Evolutionary conservation across 2,888 invertebrate genomes (phyloP).

Genomic region (Sarcophaga subvicina): DNA sequence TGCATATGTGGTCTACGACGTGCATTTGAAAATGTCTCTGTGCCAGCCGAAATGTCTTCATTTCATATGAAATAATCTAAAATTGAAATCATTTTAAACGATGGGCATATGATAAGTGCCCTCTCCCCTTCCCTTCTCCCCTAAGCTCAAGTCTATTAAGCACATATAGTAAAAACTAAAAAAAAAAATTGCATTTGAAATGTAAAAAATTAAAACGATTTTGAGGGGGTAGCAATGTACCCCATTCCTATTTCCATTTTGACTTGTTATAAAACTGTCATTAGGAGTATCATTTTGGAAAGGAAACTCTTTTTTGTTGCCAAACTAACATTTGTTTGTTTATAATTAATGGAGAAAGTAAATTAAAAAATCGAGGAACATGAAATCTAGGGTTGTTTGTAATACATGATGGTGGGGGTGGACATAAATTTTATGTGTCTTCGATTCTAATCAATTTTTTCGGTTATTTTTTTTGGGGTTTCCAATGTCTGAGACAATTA

Average conservation of each 20-base stretch:
- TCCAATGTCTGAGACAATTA: constrained; percentile 27
- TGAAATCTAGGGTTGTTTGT: too few species aligned
- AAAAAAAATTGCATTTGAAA: too few species aligned
- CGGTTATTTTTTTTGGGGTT: neutral
- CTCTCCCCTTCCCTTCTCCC: neutral
- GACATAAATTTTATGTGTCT: neutral
- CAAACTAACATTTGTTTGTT: too few species aligned
- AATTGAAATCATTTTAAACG: constrained; percentile 77
- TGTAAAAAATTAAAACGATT: too few species aligned
- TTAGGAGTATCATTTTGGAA: too few species aligned
- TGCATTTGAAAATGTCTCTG: constrained; percentile 7
- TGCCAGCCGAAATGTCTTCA: constrained; percentile 35
- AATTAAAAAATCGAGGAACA: too few species aligned
- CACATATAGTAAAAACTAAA: neutral
- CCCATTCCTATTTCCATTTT: too few species aligned
- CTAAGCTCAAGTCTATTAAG: neutral
- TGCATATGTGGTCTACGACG: neutral
- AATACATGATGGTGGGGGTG: neutral
- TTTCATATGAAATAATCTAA: constrained; percentile 75
- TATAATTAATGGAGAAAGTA: too few species aligned
- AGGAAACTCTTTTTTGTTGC: too few species aligned
- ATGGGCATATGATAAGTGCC: constrained; percentile 40
- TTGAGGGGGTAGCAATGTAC: too few species aligned
- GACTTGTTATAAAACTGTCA: too few species aligned
- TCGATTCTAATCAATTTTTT: constrained; percentile 62